Percentiles rank a stretch among this genome's conserved stretches.
phyloP scores from a whole-genome alignment of 2,113 vertebrate genomes.

The Rafetus swinhoei region DNA sequence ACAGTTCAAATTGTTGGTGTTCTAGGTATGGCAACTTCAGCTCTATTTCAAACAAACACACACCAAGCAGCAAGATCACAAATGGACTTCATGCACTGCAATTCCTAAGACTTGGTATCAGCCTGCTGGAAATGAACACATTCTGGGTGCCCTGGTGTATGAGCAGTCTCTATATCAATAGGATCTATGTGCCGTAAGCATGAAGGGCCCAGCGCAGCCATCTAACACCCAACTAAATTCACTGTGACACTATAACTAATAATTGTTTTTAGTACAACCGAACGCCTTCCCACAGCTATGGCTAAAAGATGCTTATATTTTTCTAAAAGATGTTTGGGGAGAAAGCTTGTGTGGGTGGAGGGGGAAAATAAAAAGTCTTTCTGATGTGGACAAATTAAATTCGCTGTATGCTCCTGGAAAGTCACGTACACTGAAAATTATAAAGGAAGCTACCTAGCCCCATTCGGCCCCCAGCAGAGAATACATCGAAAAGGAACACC shows the following conservation, averaged over 20 bases:
- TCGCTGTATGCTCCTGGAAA: fast-evolving
- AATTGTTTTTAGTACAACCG: fast-evolving
- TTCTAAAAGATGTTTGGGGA: background rate
- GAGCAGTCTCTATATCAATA: background rate
- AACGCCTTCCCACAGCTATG: background rate
- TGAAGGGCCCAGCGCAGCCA: background rate
- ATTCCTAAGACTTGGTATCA: background rate
- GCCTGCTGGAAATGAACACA: background rate
- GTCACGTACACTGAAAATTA: background rate
- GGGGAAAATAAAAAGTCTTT: background rate
- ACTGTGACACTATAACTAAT: background rate
- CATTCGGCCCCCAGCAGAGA: background rate
- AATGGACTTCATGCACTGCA: background rate
- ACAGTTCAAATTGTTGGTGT: background rate
- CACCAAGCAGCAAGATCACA: background rate
- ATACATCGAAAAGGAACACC: background rate
- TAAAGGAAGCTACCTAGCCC: background rate
- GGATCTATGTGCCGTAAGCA: too few relatives aligned
- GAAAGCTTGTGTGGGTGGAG: background rate
- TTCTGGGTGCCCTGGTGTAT: background rate
- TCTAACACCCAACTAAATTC: background rate
- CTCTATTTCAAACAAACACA: background rate
- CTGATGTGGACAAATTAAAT: background rate
- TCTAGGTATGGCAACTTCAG: background rate
- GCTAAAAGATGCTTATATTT: fast-evolving